Evolutionary conservation across 2,797 vertebrate genomes (phyloP).

Genomic region (Hypotaenidia philippensis): DNA sequence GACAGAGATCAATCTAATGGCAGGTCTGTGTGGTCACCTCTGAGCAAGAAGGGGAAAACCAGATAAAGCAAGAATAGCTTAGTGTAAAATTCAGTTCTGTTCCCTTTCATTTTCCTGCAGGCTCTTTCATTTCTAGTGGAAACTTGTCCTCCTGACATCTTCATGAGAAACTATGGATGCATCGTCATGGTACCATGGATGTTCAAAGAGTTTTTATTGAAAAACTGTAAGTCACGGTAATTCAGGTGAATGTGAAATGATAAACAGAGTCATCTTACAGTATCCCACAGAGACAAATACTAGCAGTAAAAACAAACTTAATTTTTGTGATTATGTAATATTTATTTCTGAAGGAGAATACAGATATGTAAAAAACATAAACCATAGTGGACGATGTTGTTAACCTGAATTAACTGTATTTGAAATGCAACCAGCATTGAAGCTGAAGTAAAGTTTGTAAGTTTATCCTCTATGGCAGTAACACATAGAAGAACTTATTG

Average conservation of each 20-base stretch:
- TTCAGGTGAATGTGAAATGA: background rate
- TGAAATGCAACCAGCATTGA: background rate
- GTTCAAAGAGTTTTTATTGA: background rate
- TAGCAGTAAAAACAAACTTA: background rate
- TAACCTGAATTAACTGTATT: background rate
- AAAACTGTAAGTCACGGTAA: background rate
- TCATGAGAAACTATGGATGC: background rate
- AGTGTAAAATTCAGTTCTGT: background rate
- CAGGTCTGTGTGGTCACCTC: background rate
- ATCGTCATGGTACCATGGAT: background rate
- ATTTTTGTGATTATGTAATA: background rate
- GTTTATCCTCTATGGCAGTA: background rate
- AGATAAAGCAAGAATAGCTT: background rate
- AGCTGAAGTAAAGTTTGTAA: background rate
- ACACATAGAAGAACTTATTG: background rate
- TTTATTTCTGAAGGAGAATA: background rate
- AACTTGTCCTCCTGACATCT: background rate
- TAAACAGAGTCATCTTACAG: background rate
- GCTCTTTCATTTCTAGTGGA: background rate
- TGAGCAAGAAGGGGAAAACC: background rate
- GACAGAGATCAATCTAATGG: constrained; percentile 8
- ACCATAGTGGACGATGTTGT: background rate
- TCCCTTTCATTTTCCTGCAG: background rate
- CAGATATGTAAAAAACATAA: background rate
- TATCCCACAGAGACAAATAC: background rate